A percentile compares a stretch with the other conserved stretches of the same genome.
phyloP scores from a whole-genome alignment of 2,113 vertebrate genomes.

The Xenopus laevis region DNA sequence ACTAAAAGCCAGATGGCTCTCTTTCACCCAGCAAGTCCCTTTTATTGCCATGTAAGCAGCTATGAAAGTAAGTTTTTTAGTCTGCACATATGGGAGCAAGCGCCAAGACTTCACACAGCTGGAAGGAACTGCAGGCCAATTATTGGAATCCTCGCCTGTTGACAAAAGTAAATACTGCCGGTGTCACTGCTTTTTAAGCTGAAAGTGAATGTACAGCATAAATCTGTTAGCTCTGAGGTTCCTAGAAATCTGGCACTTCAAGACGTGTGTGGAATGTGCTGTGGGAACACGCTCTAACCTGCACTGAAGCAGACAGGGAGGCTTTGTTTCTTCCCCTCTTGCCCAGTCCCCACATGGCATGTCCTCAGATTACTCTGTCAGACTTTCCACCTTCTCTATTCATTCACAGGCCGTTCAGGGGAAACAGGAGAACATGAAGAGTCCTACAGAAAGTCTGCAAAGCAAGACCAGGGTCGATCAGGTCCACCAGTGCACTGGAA shows the following conservation, averaged over 20 bases:
- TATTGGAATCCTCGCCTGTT: not conserved
- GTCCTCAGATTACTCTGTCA: constrained; percentile 21
- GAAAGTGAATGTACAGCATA: not conserved
- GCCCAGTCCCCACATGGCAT: constrained; percentile 4
- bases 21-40: not conserved
- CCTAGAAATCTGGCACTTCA: not conserved
- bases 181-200: not conserved
- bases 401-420: too few species aligned
- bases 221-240: not conserved
- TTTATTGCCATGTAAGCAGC: constrained; percentile 3
- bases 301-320: not conserved
- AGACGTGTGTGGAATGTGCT: too few species aligned
- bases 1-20: not conserved
- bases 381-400: not conserved
- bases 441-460: too few species aligned
- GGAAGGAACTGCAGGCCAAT: not conserved
- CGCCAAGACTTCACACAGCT: constrained; percentile 11
- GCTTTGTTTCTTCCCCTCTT: not conserved
- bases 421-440: too few species aligned
- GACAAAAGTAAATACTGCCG: constrained; percentile 10
- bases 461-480: too few species aligned
- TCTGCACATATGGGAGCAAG: not conserved
- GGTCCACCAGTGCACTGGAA: too few species aligned
- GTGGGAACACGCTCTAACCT: not conserved
- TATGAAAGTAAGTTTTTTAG: not conserved